Conservation (phyloP, 2,113 vertebrate genomes). For the Egretta garzetta region DNA sequence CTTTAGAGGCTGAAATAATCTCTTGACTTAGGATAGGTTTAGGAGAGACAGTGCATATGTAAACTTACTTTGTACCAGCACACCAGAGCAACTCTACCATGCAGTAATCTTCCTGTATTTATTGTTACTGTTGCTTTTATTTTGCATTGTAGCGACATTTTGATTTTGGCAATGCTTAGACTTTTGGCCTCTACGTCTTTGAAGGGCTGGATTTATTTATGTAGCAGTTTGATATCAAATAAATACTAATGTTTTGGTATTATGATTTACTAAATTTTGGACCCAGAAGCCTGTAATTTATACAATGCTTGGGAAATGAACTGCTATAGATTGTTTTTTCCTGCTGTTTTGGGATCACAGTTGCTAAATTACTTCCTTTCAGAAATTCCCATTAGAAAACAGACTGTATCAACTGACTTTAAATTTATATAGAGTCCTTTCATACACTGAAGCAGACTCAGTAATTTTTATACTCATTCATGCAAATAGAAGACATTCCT, state of each 20-base stretch:
- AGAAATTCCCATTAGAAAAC: neutral
- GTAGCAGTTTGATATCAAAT: neutral
- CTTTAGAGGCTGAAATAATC: neutral
- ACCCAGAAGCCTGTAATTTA: neutral
- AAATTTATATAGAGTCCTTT: neutral
- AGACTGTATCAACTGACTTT: neutral
- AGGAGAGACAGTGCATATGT: neutral
- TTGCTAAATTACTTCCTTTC: constrained; percentile 1
- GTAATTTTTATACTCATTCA: neutral
- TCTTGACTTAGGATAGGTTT: neutral
- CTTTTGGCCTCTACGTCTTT: neutral
- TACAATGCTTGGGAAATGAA: neutral
- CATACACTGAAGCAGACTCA: neutral
- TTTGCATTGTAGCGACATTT: neutral
- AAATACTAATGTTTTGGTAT: neutral
- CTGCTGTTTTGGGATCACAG: neutral
- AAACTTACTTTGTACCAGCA: neutral
- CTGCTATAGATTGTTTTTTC: neutral
- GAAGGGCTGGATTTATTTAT: neutral
- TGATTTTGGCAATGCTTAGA: neutral
- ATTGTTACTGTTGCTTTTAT: neutral
- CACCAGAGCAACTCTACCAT: neutral
- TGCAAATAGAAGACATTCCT: neutral
- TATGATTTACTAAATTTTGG: neutral
- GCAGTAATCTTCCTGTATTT: neutral